A percentile compares a stretch with the other conserved stretches of the same genome.
phyloP scores from a whole-genome alignment of 53 echinoderm and acorn worm genomes.

The Holothuria scabra region DNA sequence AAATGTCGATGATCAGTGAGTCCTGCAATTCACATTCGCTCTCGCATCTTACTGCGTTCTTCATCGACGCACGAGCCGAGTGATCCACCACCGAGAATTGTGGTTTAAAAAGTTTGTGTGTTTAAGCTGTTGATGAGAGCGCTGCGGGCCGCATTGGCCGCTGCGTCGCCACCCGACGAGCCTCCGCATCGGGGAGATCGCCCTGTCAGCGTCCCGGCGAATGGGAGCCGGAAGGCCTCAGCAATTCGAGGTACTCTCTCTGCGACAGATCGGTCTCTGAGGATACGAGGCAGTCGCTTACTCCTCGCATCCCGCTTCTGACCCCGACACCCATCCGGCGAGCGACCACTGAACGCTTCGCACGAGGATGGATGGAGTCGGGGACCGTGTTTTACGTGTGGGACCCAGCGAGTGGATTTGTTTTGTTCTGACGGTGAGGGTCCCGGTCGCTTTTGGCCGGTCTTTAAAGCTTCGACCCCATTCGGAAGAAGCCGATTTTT shows the following conservation, averaged over 20 bases:
- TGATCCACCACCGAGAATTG: slow-evolving; percentile 95
- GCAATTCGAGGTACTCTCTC: no score
- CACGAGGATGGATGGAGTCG: background rate
- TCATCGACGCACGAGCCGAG: slow-evolving; percentile 97
- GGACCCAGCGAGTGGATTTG: background rate
- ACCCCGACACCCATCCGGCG: background rate
- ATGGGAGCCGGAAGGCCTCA: no score
- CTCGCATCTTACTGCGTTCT: slow-evolving; percentile 88
- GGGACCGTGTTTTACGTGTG: background rate
- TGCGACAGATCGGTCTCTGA: no score
- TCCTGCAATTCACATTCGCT: slow-evolving; percentile 87
- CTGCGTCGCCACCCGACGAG: no score
- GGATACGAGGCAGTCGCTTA: background rate
- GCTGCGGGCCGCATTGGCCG: no score
- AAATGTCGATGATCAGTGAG: slow-evolving; percentile 82
- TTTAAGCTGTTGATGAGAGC: no score
- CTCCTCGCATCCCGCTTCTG: slow-evolving; percentile 4
- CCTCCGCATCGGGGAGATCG: no score
- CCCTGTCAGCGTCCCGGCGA: no score
- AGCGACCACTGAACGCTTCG: background rate
- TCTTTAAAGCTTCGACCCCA: slow-evolving; percentile 11
- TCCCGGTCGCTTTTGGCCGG: background rate
- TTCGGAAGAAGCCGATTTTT: slow-evolving; percentile 11
- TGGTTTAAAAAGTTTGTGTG: no score
- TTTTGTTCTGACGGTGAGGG: background rate